Percentiles rank a stretch among this genome's conserved stretches.
phyloP scores from a whole-genome alignment of 2,888 invertebrate genomes.

The Melanargia galathea region DNA sequence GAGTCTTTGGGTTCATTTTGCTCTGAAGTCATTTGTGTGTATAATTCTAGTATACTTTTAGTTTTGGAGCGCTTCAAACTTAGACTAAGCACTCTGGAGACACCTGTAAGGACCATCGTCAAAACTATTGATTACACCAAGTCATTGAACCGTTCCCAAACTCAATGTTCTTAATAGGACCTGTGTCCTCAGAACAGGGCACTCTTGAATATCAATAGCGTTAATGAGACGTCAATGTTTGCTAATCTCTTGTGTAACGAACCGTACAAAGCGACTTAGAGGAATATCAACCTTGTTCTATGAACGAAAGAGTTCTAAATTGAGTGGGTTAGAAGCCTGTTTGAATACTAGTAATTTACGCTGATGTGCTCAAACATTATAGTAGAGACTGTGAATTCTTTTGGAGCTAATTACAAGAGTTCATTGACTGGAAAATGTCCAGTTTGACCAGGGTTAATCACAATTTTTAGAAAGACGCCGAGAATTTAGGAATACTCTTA shows the following conservation, averaged over 20 bases:
- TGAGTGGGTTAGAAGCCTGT: not conserved
- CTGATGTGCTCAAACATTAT: slow-evolving; percentile 13
- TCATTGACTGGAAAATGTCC: slow-evolving; percentile 10
- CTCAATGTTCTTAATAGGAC: slow-evolving; percentile 3
- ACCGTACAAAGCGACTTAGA: not conserved
- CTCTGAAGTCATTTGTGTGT: too few relatives aligned
- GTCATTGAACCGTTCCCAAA: slow-evolving; percentile 3
- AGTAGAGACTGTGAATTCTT: slow-evolving; percentile 19
- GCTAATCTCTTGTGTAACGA: slow-evolving; percentile 25
- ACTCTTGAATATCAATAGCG: slow-evolving; percentile 28
- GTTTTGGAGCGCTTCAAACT: too few relatives aligned
- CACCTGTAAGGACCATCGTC: not conserved
- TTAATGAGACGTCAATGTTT: slow-evolving; percentile 33
- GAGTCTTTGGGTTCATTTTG: too few relatives aligned
- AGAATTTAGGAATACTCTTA: not conserved
- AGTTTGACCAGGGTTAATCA: not conserved
- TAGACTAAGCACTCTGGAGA: too few relatives aligned
- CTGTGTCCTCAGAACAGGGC: slow-evolving; percentile 14
- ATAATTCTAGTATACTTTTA: too few relatives aligned
- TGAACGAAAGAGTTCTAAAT: not conserved
- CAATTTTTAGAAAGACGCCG: not conserved
- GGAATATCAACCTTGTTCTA: not conserved
- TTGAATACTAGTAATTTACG: slow-evolving; percentile 17
- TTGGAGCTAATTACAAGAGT: slow-evolving; percentile 13
- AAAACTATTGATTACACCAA: slow-evolving; percentile 1